Base-by-base conservation (phyloP, 2,888 invertebrate species). In the Trypoxylon attenuatum region DNA sequence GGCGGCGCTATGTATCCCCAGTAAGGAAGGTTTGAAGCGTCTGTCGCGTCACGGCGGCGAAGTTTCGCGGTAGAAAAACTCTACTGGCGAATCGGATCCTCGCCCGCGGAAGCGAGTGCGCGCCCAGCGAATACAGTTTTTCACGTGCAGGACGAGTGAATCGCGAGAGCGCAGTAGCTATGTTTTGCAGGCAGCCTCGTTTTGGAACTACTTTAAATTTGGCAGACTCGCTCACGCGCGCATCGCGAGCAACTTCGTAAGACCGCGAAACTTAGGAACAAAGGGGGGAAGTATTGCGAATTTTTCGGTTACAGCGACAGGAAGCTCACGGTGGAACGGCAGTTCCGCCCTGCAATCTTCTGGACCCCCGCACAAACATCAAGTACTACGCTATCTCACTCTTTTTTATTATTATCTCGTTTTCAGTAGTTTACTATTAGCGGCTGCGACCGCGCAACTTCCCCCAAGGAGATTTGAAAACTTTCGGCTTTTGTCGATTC, bases 161-260 rank as follows among this genome's bases (percentile, higher is more conserved):
- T 33, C 13, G n/a, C 33, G 33, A 33, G n/a, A n/a, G 13, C 33
- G 8, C 33, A 13, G 33, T n/a, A 22, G 61, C 38, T 58, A 62
- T 68, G 72, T 72, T 72, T 72, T 71, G 72, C 64, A 22, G 61
- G 68, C 57, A 45, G 60, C 41, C 47, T 55, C 72, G 72, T 71
- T 72, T 77, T 74, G 63, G 54, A 77, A 77, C 69, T 74, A 77
- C 77, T 77, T 76, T 74, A 69, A 77, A 76, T 76, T 76, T 76
- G 77, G 74, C 76, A 77, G 69, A 71, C 52, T 10, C 59, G 29
- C 41, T 50, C 55, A 45, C 29, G 41, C 41, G 42, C 33, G 13
- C 33, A 33, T 33, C 33, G 33, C 62, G 50, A 27, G 54, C 33
- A 69, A 73, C 74, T 73, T 69, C 52, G 33, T 52, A 66, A 65